phyloP scores from a whole-genome alignment of 1,140 invertebrate genomes.

The Alviniconcha marisindica region DNA sequence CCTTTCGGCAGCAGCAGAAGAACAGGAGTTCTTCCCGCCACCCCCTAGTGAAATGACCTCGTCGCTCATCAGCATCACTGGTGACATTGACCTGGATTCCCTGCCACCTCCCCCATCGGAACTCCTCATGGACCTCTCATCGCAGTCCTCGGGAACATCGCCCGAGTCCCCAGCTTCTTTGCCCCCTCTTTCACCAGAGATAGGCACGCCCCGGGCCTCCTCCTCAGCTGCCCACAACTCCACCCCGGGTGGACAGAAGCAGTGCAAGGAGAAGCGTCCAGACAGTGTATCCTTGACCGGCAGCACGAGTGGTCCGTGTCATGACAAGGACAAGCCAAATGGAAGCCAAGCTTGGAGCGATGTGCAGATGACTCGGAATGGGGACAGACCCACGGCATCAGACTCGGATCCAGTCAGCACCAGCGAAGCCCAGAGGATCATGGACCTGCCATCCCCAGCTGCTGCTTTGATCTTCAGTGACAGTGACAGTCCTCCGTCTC shows the following conservation, averaged over 20 bases:
- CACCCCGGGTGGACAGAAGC: not conserved
- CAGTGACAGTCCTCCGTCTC: constrained; percentile 47
- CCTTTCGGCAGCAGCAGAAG: not conserved
- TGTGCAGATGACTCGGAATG: no score
- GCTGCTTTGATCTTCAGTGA: constrained; percentile 58
- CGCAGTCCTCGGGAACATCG: constrained; percentile 24
- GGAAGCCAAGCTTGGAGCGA: not conserved
- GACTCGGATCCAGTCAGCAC: not conserved
- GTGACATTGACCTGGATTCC: constrained; percentile 22
- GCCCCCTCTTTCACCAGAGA: constrained; percentile 23
- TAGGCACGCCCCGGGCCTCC: not conserved
- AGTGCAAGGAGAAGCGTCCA: not conserved
- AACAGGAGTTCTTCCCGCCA: constrained; percentile 35
- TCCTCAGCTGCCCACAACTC: not conserved
- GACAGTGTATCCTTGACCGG: not conserved
- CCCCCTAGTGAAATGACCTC: constrained; percentile 6
- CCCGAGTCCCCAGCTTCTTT: constrained; percentile 27
- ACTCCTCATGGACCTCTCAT: constrained; percentile 13
- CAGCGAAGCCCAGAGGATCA: constrained; percentile 42
- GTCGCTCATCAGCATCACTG: not conserved
- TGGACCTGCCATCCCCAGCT: constrained; percentile 62
- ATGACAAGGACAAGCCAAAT: not conserved
- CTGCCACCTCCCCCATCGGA: constrained; percentile 34
- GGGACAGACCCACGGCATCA: not conserved
- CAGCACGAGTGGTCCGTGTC: not conserved